Base-by-base conservation (phyloP, 1,140 invertebrate genomes). In the Diorhabda sublineata region DNA sequence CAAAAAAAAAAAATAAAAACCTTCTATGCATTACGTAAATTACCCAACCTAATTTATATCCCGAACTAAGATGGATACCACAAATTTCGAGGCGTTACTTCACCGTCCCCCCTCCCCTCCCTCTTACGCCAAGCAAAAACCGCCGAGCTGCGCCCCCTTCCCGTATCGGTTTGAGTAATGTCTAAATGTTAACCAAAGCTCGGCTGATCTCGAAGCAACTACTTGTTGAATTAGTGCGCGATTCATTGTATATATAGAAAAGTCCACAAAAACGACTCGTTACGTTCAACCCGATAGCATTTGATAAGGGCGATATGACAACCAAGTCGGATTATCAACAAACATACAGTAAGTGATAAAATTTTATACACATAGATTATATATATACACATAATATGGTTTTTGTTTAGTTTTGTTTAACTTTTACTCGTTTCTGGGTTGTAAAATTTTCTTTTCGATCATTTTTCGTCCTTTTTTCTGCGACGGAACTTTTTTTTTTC, bases 341-440 rank as follows among this genome's bases (percentile, higher is more conserved):
- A 78, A 73, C 76, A 77, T 81, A 77, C 78, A 75, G 82, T 84
- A 73, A 81, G 81, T 73, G 76, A 78, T 78, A 77, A 81, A 75
- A 76, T 75, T 77, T 79, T 78, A 78, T 78, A 79, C 75, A 76
- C 72, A 75, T 75, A 77, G 75, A 79, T 76, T 78, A 77, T 73
- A 26, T 26, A 26, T 26, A 26, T 26, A 26, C 26, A 26, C 26
- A 26, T 26, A 26, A 26, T 26, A 26, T 26, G 26, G 26, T 26
- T 26, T 26, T 26, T 26, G 26, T 26, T 26, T 26, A 26, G 26
- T 26, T 26, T 26, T 26, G 26, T 26, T 26, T 26, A 26, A 26
- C 26, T 26, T 26, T 26, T 26, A 26, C 26, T 26, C 26, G 26
- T 26, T 26, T 26, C 26, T 26, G 26, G 26, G 26, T 26, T 26